Percentiles rank a stretch among this genome's conserved stretches.
Conservation (phyloP, 2,113 vertebrate genomes). For the Herpetotheres cachinnans region DNA sequence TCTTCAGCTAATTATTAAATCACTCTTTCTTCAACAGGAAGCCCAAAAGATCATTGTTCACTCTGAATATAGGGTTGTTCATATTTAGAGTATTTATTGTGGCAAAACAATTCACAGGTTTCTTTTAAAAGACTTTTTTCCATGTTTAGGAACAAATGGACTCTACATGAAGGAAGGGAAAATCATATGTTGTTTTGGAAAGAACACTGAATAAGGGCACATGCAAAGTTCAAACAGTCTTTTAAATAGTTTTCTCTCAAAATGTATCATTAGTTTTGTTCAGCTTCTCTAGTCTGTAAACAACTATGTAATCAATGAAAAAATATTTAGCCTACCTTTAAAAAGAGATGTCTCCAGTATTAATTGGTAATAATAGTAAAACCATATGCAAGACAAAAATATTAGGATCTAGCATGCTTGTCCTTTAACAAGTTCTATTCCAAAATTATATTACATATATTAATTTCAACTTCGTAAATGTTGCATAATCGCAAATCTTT, state of each 20-base stretch:
- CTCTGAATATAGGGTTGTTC: background rate
- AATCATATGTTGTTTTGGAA: background rate
- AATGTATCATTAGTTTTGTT: constrained; percentile 41
- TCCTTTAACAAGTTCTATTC: constrained; percentile 54
- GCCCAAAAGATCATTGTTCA: background rate
- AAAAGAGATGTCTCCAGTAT: constrained; percentile 48
- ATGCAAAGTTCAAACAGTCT: constrained; percentile 55
- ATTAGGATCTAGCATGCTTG: constrained; percentile 52
- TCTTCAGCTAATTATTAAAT: background rate
- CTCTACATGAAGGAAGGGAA: background rate
- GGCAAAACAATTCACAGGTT: constrained; percentile 63
- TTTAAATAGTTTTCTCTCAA: constrained; percentile 15
- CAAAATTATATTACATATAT: constrained; percentile 60
- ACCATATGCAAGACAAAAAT: constrained; percentile 64
- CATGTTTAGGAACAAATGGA: constrained; percentile 48
- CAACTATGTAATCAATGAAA: constrained; percentile 53
- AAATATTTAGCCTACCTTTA: constrained; percentile 59
- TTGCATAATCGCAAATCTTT: constrained; percentile 41
- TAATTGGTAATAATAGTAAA: constrained; percentile 54
- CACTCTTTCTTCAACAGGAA: background rate
- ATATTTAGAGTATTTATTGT: constrained; percentile 50
- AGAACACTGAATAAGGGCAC: constrained; percentile 44
- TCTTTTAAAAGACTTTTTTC: constrained; percentile 60
- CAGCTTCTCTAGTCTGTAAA: constrained; percentile 37
- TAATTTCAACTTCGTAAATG: constrained; percentile 61